Evolutionary conservation across 2,113 vertebrate species (phyloP), one percentile per base, ranked within the genome.

Genomic region (Zosterops pallidus): DNA sequence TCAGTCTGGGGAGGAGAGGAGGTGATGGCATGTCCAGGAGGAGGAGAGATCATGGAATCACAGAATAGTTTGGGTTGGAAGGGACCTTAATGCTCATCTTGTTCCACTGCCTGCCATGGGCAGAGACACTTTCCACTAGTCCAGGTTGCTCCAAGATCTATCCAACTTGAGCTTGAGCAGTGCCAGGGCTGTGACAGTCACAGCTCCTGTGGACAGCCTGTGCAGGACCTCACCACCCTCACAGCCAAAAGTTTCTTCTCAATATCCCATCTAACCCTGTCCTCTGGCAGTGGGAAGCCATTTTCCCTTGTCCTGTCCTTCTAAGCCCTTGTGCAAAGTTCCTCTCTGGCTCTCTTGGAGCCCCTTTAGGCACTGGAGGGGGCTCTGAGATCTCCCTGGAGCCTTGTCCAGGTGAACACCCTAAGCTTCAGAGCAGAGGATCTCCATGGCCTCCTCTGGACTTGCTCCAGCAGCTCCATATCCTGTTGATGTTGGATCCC

Each of bases 31-130:
- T 1, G 1, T 46, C n/a, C 39, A 33, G 49, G 37, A 46, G 62
- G 26, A 33, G 23, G 3, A 41, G 24, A 9, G 20, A 60, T 67
- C 39, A 9, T 59, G 39, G 13, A 75, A 29, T 75, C 47, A 47
- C 29, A 31, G 17, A 47, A 31, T 7, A n/a, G n/a, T 69, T 83
- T 41, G 25, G 9, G 6, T 49, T 41, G 55, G 11, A 22, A 26
- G 17, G 28, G 46, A 68, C 29, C 20, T 53, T 62, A 55, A 62
- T 8, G 5, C 21, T 55, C 29, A 31, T 83, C n/a, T 15, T 12
- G 4, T 83, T 47, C 29, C 9, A 47, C 12, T 0, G 0, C 24
- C 39, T 89, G 28, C 9, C 11, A 4, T 29, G 7, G 46, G 9
- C 39, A 15, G 20, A 52, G 53, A 15, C 12, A 14, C 47, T 17